These are phyloP conservation scores for Noctilio leporinus DNA, from an alignment of 2,113 vertebrate species.

Conservation along the genomic window DNA sequence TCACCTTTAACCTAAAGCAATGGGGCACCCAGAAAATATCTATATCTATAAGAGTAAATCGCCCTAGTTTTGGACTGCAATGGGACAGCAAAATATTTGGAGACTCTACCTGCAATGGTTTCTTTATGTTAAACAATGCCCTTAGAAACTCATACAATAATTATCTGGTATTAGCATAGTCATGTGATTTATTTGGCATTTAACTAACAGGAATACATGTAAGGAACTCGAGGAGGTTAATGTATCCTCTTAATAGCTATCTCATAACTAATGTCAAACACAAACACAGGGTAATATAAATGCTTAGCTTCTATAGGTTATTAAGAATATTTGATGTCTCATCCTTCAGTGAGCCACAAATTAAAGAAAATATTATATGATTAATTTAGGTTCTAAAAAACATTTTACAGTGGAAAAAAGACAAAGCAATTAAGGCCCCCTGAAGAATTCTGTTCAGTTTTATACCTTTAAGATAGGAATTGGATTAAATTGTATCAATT, in stretches of 20 bases:
- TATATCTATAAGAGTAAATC: not conserved
- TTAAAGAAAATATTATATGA: not conserved
- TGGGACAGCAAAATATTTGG: not conserved
- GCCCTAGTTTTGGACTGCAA: not conserved
- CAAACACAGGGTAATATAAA: not conserved
- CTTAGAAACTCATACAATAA: not conserved
- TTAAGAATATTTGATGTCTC: conserved; percentile 48
- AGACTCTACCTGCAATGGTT: not conserved
- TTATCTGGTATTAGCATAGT: not conserved
- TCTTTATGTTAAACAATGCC: conserved; percentile 28
- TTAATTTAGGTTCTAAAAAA: conserved; percentile 13
- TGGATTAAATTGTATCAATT: conserved; percentile 28
- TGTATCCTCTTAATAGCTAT: not conserved
- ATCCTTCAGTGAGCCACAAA: conserved; percentile 3
- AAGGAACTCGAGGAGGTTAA: not conserved
- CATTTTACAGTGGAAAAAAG: conserved; percentile 46
- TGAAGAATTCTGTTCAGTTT: conserved; percentile 36
- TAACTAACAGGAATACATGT: not conserved
- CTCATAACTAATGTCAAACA: not conserved
- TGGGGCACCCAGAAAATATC: not conserved
- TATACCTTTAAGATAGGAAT: conserved; percentile 32
- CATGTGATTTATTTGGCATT: not conserved
- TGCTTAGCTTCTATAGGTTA: not conserved
- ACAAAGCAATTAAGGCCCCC: conserved; percentile 15
- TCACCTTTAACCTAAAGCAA: not conserved